Percentiles rank a stretch among this genome's conserved stretches.
Evolutionary conservation across 2,888 invertebrate species (phyloP).

Genomic region (Sinotaia quadrata): DNA sequence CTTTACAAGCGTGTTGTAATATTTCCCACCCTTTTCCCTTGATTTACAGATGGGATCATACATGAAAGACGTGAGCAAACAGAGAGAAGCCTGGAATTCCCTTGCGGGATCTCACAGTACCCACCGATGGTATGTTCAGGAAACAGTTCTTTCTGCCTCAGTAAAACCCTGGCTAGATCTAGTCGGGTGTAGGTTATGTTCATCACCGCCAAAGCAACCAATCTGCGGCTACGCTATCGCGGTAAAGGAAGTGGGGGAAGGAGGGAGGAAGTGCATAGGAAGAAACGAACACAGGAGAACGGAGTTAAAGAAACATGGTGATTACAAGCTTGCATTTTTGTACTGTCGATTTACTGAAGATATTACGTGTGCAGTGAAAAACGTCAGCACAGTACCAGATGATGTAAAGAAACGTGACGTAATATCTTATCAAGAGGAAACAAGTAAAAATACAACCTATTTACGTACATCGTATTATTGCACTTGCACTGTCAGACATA

Average conservation of each 20-base stretch:
- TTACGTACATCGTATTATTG: too few relatives aligned
- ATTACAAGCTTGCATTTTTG: too few relatives aligned
- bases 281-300: too few relatives aligned
- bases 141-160: neutral
- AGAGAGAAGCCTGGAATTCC: neutral
- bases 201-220: neutral
- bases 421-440: too few relatives aligned
- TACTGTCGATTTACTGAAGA: too few relatives aligned
- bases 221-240: neutral
- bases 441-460: too few relatives aligned
- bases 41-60: constrained; percentile 4
- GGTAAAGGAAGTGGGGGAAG: neutral
- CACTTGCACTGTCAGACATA: too few relatives aligned
- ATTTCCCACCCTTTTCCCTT: neutral
- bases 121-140: constrained; percentile 5
- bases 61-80: constrained; percentile 1
- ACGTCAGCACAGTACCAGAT: too few relatives aligned
- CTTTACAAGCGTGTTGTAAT: neutral
- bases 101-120: neutral
- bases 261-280: too few relatives aligned
- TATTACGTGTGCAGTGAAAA: too few relatives aligned
- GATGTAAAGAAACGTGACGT: too few relatives aligned
- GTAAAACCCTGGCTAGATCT: neutral
- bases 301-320: too few relatives aligned
- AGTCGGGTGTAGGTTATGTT: neutral